These are phyloP conservation scores for Drosophila multiciliata DNA, from an alignment of 2,888 invertebrate genomes.

Conservation along the genomic window DNA sequence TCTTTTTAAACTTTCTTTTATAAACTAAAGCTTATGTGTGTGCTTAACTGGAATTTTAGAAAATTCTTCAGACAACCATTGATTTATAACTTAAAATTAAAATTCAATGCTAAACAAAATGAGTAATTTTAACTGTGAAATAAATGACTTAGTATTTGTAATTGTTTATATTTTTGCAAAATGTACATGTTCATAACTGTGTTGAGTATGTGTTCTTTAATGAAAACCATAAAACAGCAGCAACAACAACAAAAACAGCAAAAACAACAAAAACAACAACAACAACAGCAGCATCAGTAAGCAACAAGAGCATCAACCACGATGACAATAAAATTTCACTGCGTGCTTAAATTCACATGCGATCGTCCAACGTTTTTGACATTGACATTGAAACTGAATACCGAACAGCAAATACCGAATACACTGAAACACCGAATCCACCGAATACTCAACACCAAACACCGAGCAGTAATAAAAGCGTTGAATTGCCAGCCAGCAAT, in stretches of 20 bases:
- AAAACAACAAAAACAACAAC: conserved; percentile 23
- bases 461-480: conserved; percentile 15
- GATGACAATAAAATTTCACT: conserved; percentile 45
- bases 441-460: conserved; percentile 40
- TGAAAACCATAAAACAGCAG: conserved; percentile 32
- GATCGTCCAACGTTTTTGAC: conserved; percentile 72
- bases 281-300: conserved; percentile 9
- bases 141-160: not conserved
- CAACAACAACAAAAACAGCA: conserved; percentile 23
- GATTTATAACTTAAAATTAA: not conserved
- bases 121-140: not conserved
- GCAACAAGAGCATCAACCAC: not conserved
- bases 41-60: not conserved
- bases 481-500: conserved; percentile 5
- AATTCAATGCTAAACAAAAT: not conserved
- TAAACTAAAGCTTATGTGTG: not conserved
- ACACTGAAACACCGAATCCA: conserved; percentile 8
- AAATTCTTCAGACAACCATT: not conserved
- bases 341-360: conserved; percentile 65
- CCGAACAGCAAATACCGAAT: conserved; percentile 29
- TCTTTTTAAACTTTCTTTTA: not conserved
- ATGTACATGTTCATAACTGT: not conserved
- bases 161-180: conserved; percentile 6
- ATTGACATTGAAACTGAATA: conserved; percentile 72
- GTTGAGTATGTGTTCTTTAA: conserved; percentile 28